Conservation (phyloP, 53 echinoderm and acorn worm species). For the Astropecten irregularis region DNA sequence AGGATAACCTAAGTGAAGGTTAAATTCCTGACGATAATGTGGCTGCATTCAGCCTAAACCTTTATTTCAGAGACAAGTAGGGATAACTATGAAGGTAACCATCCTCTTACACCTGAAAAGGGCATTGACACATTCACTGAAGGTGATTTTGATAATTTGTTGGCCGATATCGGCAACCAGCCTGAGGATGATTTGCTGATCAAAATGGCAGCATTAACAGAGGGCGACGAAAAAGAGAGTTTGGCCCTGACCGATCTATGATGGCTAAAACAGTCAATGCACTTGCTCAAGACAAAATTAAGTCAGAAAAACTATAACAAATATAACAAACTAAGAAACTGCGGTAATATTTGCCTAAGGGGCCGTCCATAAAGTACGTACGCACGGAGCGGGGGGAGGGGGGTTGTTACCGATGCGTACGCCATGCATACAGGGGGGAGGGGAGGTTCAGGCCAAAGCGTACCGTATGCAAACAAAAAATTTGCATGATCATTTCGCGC, state of each 20-base stretch:
- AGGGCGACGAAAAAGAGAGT: background rate
- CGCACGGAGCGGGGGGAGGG: no score
- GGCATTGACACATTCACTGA: background rate
- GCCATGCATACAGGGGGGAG: no score
- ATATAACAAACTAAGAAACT: background rate
- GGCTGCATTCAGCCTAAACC: no score
- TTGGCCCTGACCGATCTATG: background rate
- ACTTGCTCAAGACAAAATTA: conserved; percentile 2
- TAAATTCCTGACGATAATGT: no score
- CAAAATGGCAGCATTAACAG: background rate
- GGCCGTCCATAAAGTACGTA: no score
- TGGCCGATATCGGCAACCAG: background rate
- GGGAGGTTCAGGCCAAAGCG: no score
- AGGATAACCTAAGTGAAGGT: no score
- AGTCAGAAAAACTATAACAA: background rate
- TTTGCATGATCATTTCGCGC: no score
- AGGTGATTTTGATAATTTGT: conserved; percentile 1
- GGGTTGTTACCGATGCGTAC: no score
- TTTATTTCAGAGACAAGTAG: background rate
- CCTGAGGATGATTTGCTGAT: conserved; percentile 3
- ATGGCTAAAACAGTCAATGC: background rate
- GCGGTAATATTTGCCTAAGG: conserved; percentile 5
- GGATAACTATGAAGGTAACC: background rate
- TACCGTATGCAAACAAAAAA: no score
- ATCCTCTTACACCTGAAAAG: background rate